Evolutionary conservation across 1,140 invertebrate species (phyloP), one percentile per base, ranked within the genome.

Genomic region (Aplysia californica): DNA sequence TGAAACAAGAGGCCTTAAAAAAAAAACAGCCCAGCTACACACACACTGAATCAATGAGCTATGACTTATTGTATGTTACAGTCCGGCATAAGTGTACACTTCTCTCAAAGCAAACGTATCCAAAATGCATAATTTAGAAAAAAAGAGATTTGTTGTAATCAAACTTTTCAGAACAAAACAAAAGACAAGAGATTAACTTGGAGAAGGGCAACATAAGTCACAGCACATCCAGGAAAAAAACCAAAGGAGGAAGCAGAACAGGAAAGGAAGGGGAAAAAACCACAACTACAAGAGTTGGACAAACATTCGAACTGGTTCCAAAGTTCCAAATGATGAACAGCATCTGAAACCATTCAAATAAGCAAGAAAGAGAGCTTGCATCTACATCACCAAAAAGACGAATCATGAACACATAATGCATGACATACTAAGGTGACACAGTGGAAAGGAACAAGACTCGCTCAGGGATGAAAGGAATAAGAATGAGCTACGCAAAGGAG

Each of bases 271-370:
- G n/a, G 56, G 31, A 4, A 26, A 4, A 29, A 4, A 59, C n/a
- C 5, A n/a, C 4, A n/a, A 23, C n/a, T 59, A 59, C 5, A 59
- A 59, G 31, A 59, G 4, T 6, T 26, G 29, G 35, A 70, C 68
- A 56, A 70, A 70, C 68, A 70, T 56, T 70, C 41, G 36, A 70
- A 55, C 26, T 70, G 68, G 44, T 31, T 70, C 68, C 68, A 70
- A 20, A 70, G 38, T 39, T 44, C 44, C 68, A 41, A 70, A 5
- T 50, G 68, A 15, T 50, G 33, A 31, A 18, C 35, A 31, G n/a
- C 50, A 70, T 70, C 68, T 70, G 68, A 70, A 70, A 70, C 41
- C 68, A 68, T 29, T 23, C 5, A 10, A 23, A 59, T 23, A 59
- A 23, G 58, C 6, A 23, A 23, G 31, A 29, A 59, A 21, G 6